These are phyloP conservation scores for Sebastiscus tertius DNA, from an alignment of 2,797 vertebrate genomes.

Conservation along the genomic window DNA sequence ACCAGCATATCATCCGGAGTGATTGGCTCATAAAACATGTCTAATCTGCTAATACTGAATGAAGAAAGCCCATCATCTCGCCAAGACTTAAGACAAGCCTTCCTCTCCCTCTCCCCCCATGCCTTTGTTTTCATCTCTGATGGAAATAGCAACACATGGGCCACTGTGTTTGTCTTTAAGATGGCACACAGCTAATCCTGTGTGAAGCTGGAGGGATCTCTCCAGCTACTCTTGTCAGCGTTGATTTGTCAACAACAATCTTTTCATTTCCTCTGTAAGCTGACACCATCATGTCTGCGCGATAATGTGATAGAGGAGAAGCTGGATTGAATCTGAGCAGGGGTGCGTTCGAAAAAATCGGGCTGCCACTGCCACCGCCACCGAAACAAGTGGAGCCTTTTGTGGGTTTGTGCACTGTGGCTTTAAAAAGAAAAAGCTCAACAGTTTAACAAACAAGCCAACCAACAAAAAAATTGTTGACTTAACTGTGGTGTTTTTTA, in stretches of 20 bases:
- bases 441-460: conserved; percentile 69
- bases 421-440: conserved; percentile 59
- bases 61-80: conserved; percentile 74
- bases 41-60: conserved; percentile 80
- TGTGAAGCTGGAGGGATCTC: conserved; percentile 80
- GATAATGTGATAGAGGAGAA: conserved; percentile 73
- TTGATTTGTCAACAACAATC: conserved; percentile 80
- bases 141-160: conserved; percentile 81
- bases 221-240: conserved; percentile 76
- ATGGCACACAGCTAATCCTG: conserved; percentile 79
- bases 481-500: conserved; percentile 68
- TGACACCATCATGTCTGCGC: conserved; percentile 73
- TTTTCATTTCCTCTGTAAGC: conserved; percentile 80
- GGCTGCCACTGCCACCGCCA: conserved; percentile 37
- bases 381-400: conserved; percentile 48
- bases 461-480: conserved; percentile 50
- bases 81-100: conserved; percentile 68
- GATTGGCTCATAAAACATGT: conserved; percentile 74
- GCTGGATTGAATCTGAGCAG: conserved; percentile 64
- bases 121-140: conserved; percentile 72
- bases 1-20: conserved; percentile 58
- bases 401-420: conserved; percentile 54
- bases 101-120: conserved; percentile 9
- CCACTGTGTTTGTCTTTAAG: conserved; percentile 75
- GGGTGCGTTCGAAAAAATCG: conserved; percentile 39